Base-by-base conservation (phyloP, 2,797 vertebrate genomes). In the Loris lydekkerianus region DNA sequence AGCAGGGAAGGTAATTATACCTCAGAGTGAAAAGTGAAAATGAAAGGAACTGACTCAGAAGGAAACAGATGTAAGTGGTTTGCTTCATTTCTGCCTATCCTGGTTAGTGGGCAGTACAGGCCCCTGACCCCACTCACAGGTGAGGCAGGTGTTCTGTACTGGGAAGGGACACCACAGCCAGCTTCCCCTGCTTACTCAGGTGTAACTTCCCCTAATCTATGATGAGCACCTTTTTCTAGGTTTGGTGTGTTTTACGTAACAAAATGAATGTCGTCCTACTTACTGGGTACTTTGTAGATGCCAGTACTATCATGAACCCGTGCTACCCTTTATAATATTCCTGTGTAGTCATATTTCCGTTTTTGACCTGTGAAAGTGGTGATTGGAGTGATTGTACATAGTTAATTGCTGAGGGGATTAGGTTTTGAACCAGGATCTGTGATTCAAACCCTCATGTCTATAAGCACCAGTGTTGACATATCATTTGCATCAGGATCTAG, bases 151-250 rank as follows among this genome's bases (percentile, higher is more conserved):
- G 8, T 46, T 27, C 15, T 72, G n/a, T 3, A 7, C n/a, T 14
- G 2, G 11, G 37, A n/a, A n/a, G 21, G 56, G 18, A 15, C 4
- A 9, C 7, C 0, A 3, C 2, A 23, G 8, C n/a, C 29, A 46
- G 46, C 5, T 11, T 8, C 46, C 46, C n/a, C 27, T 70, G 46
- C 37, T 37, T 3, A 43, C 10, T 67, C 20, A 8, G 0, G 3
- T 4, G 10, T n/a, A 25, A 25, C 29, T 43, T 56, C 76, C 46
- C 21, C 23, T n/a, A 8, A 25, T 58, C 23, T 20, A 11, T 5
- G 0, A 7, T 7, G 25, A 67, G 23, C 46, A 43, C 18, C 5
- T 0, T 60, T 70, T 43, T 40, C 63, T 43, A 5, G 1, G 11
- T 18, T 43, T 1, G 27, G 27, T 43, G 31, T 34, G 10, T 53